Percentiles rank a stretch among this genome's conserved stretches.
Evolutionary conservation across 2,113 vertebrate species (phyloP).

Genomic region (Butorides virescens): DNA sequence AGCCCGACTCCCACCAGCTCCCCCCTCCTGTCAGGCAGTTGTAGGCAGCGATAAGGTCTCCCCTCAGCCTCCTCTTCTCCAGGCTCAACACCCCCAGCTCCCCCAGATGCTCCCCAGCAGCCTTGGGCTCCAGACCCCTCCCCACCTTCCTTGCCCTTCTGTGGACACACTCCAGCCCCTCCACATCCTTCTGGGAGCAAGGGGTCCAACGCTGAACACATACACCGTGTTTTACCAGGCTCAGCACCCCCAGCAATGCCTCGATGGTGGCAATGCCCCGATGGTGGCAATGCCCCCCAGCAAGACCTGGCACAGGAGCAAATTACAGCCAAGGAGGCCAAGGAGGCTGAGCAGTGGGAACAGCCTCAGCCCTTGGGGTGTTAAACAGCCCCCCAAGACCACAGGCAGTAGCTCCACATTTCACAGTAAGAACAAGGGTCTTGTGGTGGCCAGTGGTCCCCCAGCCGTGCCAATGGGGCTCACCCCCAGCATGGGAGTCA

Average conservation of each 20-base stretch:
- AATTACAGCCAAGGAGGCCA: neutral
- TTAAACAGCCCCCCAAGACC: neutral
- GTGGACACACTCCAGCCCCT: too few species aligned
- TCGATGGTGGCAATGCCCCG: rapidly evolving
- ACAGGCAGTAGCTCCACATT: neutral
- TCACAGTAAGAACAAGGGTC: neutral
- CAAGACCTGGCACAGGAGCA: neutral
- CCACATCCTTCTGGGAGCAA: too few species aligned
- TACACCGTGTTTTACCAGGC: neutral
- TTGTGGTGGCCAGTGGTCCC: neutral
- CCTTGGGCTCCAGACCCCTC: too few species aligned
- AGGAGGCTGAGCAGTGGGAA: neutral
- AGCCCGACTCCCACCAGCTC: too few species aligned
- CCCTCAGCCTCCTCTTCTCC: too few species aligned
- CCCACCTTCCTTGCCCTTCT: too few species aligned
- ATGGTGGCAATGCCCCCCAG: rapidly evolving
- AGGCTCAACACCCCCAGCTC: too few species aligned
- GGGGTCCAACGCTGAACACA: neutral
- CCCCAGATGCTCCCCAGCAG: too few species aligned
- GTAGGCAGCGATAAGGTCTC: too few species aligned
- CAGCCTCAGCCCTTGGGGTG: neutral
- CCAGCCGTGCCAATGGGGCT: neutral
- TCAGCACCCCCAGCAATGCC: neutral
- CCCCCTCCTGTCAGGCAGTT: too few species aligned
- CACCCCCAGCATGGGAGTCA: rapidly evolving